phyloP scores from a whole-genome alignment of 2,797 vertebrate species.

The Typhlichthys eigenmanni region DNA sequence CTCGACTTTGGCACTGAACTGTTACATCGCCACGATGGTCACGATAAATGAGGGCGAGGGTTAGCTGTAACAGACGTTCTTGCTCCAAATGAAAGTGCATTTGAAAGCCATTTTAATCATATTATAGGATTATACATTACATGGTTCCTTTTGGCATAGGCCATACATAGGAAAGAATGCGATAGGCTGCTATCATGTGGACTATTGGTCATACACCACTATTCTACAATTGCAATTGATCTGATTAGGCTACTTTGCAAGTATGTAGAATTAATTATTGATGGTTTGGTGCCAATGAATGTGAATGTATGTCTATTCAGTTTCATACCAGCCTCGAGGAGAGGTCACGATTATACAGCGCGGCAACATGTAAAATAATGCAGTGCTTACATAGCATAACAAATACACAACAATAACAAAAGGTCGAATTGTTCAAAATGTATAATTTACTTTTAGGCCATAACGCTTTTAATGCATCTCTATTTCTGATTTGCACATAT shows the following conservation, averaged over 20 bases:
- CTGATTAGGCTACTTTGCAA: background rate
- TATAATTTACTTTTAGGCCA: no score
- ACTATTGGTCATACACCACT: conserved; percentile 11
- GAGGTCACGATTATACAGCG: conserved; percentile 38
- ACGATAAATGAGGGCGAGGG: conserved; percentile 21
- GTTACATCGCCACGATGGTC: background rate
- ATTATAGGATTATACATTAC: no score
- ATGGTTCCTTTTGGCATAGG: no score
- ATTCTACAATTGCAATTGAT: conserved; percentile 4
- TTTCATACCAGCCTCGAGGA: conserved; percentile 7
- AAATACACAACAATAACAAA: no score
- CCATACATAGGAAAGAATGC: background rate
- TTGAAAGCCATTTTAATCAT: background rate
- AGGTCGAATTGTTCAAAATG: no score
- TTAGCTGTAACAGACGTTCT: conserved; percentile 16
- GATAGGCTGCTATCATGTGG: background rate
- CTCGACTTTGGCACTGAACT: conserved; percentile 5
- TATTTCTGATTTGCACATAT: no score
- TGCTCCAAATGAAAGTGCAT: background rate
- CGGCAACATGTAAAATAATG: conserved; percentile 13
- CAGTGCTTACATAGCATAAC: background rate
- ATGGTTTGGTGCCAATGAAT: background rate
- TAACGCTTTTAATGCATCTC: no score
- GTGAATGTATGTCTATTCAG: background rate
- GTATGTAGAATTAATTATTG: background rate